Evolutionary conservation across 1,140 invertebrate species (phyloP).

Genomic region (Trichonephila clavipes): DNA sequence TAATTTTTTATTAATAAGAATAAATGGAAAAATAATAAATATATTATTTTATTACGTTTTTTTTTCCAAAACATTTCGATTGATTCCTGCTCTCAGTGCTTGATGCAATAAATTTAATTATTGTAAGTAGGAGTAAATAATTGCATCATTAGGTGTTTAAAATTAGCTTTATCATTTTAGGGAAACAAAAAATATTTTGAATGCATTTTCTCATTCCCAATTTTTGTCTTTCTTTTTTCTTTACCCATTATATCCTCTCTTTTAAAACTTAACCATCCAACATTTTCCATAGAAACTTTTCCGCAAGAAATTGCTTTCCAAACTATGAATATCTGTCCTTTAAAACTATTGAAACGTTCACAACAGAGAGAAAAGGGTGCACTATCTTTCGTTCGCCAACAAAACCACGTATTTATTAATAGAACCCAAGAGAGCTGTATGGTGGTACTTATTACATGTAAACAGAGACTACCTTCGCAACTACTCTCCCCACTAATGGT

Average conservation of each 20-base stretch:
- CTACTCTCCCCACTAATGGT: constrained; percentile 57
- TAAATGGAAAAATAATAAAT: too few relatives aligned
- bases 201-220: background rate
- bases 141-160: background rate
- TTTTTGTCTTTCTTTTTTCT: background rate
- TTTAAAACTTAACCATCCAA: background rate
- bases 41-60: too few relatives aligned
- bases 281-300: background rate
- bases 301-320: background rate
- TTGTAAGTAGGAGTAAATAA: too few relatives aligned
- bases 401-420: constrained; percentile 74
- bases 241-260: background rate
- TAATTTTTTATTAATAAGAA: too few relatives aligned
- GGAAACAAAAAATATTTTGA: background rate
- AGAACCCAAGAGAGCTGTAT: constrained; percentile 48
- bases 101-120: too few relatives aligned
- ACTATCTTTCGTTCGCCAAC: background rate
- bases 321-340: constrained; percentile 4
- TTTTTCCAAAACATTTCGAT: too few relatives aligned
- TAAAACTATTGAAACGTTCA: constrained; percentile 7
- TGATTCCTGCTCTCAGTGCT: too few relatives aligned
- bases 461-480: constrained; percentile 42
- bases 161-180: background rate
- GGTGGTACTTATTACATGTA: constrained; percentile 66
- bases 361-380: background rate